Evolutionary conservation across 2,888 invertebrate species (phyloP), one percentile per base, ranked within the genome.

Genomic region (Melanchra persicariae): DNA sequence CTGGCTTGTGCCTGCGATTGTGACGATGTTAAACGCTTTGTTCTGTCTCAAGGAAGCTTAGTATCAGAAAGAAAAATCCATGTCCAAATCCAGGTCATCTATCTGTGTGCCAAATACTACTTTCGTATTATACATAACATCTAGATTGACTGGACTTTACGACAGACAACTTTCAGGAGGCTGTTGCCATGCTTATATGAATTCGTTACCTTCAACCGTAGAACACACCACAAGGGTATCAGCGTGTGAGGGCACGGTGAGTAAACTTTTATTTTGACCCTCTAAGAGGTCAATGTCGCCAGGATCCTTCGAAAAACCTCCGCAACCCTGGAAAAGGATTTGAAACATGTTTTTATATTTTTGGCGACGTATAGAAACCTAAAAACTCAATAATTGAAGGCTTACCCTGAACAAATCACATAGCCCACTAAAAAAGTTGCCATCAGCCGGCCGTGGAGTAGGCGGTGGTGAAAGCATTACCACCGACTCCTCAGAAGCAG

Each of bases 171-270:
- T 37, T 37, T 37, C 12, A 37, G 37, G 10, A 1, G 37, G 37
- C 37, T 12, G 10, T 37, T 37, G 37, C 37, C 12, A 37, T 37
- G 12, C 1, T 12, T 12, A 37, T 37, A 37, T 30, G 12, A 12
- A 24, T 59, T 3, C n/a, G 1, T 58, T 61, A 70, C 70, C 74
- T 74, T 70, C 70, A 45, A 70, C 64, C 0, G 70, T 74, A 34
- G 70, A 70, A 43, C 74, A 5, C 43, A 70, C 34, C 24, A 70
- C 70, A 10, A 70, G 51, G 19, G 10, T 52, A n/a, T 70, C 70
- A 45, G 70, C 70, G 45, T 70, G 74, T 15, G 74, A 24, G 10
- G 70, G 70, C 15, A 70, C 74, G 1, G 74, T 70, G 43, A 70
- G 70, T n/a, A 62, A 1, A 52, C 34, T 52, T 7, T 0, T 19